Evolutionary conservation across 2,113 vertebrate genomes (phyloP).

Genomic region (Rhizomys pruinosus): DNA sequence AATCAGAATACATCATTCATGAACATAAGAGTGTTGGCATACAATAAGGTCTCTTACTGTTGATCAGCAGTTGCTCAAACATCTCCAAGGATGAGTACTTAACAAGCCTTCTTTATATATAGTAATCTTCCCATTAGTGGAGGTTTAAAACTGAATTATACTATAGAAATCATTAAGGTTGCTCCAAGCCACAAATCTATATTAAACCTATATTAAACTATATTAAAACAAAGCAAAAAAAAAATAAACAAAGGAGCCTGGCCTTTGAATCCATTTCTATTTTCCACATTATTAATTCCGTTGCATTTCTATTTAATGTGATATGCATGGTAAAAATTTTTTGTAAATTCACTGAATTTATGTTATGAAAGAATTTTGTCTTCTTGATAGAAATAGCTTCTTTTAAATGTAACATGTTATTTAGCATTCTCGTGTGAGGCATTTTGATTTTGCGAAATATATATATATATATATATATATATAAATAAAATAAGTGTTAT

Average conservation of each 20-base stretch:
- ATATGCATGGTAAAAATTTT: not conserved
- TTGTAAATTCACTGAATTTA: not conserved
- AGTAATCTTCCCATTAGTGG: not conserved
- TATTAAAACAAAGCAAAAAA: conserved; percentile 33
- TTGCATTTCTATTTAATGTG: not conserved
- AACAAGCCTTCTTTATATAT: not conserved
- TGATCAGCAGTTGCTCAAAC: conserved; percentile 20
- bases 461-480: no score
- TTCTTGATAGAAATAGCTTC: not conserved
- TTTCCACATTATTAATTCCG: not conserved
- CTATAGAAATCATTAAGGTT: not conserved
- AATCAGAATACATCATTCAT: not conserved
- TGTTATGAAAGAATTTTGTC: conserved; percentile 3
- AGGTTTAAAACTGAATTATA: not conserved
- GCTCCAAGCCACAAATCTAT: conserved; percentile 11
- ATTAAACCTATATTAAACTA: no score
- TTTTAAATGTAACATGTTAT: conserved; percentile 17
- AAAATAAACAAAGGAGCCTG: not conserved
- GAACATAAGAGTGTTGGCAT: not conserved
- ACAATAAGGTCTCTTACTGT: not conserved
- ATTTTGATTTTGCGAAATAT: conserved; percentile 54
- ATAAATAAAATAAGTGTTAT: conserved; percentile 17
- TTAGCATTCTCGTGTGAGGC: conserved; percentile 34
- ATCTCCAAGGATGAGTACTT: not conserved
- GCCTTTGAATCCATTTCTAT: not conserved